phyloP scores from a whole-genome alignment of 2,888 invertebrate species.

The Arrhopalites spinosus region DNA sequence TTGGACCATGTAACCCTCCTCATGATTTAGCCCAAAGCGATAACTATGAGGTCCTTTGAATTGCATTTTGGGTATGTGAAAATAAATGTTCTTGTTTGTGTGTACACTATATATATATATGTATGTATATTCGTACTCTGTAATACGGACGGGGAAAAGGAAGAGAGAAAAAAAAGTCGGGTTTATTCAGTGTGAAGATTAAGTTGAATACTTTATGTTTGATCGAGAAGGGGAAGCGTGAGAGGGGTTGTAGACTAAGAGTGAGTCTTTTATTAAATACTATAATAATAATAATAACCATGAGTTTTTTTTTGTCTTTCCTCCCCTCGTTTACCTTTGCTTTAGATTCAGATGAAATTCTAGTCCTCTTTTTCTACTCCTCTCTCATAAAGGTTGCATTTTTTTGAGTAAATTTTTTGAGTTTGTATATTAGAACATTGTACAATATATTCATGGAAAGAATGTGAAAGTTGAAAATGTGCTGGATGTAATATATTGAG shows the following conservation, averaged over 20 bases:
- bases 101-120: no score
- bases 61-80: no score
- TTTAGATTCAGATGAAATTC: not conserved
- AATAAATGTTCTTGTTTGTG: no score
- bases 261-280: not conserved
- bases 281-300: not conserved
- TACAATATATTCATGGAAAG: not conserved
- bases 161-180: no score
- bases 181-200: not conserved
- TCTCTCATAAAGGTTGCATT: not conserved
- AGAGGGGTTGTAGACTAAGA: not conserved
- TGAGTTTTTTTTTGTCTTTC: no score
- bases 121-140: no score
- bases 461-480: not conserved
- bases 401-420: not conserved
- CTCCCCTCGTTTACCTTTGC: not conserved
- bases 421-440: not conserved
- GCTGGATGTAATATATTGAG: no score
- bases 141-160: no score
- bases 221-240: not conserved
- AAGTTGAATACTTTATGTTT: constrained; percentile 2
- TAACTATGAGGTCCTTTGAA: not conserved
- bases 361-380: not conserved
- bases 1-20: not conserved
- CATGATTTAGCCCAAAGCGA: not conserved